phyloP scores from a whole-genome alignment of 2,888 invertebrate genomes.

The Chloroclysta siterata region DNA sequence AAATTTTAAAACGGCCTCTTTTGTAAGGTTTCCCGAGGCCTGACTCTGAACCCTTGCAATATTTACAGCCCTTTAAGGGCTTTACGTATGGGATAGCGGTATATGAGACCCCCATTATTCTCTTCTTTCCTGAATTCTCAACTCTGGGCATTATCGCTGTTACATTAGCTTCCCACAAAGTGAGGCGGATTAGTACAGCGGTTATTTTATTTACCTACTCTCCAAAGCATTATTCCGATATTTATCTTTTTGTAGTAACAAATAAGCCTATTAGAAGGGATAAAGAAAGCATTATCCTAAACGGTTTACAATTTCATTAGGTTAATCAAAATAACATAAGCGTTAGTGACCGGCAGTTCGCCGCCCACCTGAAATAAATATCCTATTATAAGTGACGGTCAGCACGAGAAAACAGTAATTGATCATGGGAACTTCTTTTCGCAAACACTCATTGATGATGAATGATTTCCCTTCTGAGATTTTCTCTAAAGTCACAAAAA shows the following conservation, averaged over 20 bases:
- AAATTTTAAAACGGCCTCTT: not conserved
- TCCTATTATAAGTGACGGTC: slow-evolving; percentile 6
- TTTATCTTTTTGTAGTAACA: slow-evolving; percentile 1
- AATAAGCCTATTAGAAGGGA: slow-evolving; percentile 1
- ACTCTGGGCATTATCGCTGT: slow-evolving; percentile 18
- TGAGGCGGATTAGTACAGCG: slow-evolving; percentile 1
- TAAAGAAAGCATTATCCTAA: slow-evolving; percentile 11
- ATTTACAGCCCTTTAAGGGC: slow-evolving; percentile 39
- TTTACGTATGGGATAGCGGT: slow-evolving; percentile 36
- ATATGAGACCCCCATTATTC: slow-evolving; percentile 35
- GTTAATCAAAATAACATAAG: slow-evolving; percentile 23
- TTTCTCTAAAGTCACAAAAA: too few relatives aligned
- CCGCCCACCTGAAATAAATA: slow-evolving; percentile 10
- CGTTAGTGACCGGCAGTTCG: slow-evolving; percentile 4
- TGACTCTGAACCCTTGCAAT: slow-evolving; percentile 26
- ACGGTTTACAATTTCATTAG: slow-evolving; percentile 20
- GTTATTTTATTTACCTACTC: not conserved
- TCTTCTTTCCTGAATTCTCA: slow-evolving; percentile 26
- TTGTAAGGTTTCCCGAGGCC: not conserved
- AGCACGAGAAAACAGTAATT: not conserved
- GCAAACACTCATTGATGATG: too few relatives aligned
- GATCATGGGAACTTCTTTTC: too few relatives aligned
- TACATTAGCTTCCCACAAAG: slow-evolving; percentile 11
- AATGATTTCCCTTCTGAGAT: too few relatives aligned
- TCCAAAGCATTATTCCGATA: not conserved